phyloP scores from a whole-genome alignment of 2,888 invertebrate genomes.

The Philonicus albiceps region DNA sequence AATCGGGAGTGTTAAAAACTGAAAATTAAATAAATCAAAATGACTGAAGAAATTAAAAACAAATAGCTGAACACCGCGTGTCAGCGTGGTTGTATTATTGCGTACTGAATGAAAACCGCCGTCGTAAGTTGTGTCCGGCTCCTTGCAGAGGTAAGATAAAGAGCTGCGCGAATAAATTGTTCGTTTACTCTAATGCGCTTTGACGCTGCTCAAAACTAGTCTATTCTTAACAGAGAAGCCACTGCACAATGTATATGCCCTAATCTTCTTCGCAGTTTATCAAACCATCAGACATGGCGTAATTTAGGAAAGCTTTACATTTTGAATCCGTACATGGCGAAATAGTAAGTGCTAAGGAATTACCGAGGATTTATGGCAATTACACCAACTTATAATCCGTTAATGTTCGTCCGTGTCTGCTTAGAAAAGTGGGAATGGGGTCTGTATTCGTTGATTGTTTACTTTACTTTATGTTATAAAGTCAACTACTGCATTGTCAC shows the following conservation, averaged over 20 bases:
- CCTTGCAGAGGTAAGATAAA: background rate
- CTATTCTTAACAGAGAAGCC: background rate
- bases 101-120: background rate
- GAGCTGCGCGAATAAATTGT: background rate
- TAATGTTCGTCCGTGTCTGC: background rate
- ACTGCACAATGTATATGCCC: background rate
- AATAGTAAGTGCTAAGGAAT: slow-evolving; percentile 7
- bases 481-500: background rate
- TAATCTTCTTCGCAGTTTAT: background rate
- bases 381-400: slow-evolving; percentile 1
- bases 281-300: slow-evolving; percentile 2
- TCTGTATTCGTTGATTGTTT: background rate
- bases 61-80: background rate
- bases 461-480: background rate
- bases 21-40: slow-evolving; percentile 7
- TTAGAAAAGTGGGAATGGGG: background rate
- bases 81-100: background rate
- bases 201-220: background rate
- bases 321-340: background rate
- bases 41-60: background rate
- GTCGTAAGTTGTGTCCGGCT: background rate
- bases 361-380: slow-evolving; percentile 12
- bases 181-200: background rate
- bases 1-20: slow-evolving; percentile 3
- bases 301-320: slow-evolving; percentile 21